Conservation (phyloP, 2,888 invertebrate genomes). For the Choristoneura rosaceana region DNA sequence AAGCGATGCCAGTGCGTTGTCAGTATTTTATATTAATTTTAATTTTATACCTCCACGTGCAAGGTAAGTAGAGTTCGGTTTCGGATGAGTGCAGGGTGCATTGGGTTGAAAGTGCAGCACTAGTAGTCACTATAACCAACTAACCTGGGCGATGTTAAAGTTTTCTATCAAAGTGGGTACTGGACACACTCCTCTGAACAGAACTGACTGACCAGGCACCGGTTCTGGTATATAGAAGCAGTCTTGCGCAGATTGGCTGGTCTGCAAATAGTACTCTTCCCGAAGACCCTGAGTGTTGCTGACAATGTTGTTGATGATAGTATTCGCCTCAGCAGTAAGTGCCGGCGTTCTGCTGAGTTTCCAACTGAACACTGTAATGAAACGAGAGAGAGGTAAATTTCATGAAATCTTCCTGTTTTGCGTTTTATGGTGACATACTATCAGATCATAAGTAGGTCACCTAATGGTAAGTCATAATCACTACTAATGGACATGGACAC, state of each 20-base stretch:
- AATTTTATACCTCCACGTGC: too few species aligned
- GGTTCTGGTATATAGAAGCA: slow-evolving; percentile 74
- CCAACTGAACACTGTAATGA: slow-evolving; percentile 71
- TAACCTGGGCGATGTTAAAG: slow-evolving; percentile 14
- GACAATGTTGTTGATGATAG: slow-evolving; percentile 57
- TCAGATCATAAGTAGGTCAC: too few species aligned
- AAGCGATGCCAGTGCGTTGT: too few species aligned
- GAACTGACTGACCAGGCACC: slow-evolving; percentile 48
- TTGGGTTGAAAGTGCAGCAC: neutral
- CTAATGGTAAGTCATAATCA: too few species aligned
- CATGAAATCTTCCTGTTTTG: too few species aligned
- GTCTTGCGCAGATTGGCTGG: slow-evolving; percentile 63
- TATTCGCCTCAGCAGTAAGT: slow-evolving; percentile 51
- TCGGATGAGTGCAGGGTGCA: neutral
- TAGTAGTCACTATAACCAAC: neutral
- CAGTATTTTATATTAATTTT: too few species aligned
- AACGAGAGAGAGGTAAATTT: neutral
- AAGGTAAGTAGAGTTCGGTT: neutral
- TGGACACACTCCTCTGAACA: slow-evolving; percentile 47
- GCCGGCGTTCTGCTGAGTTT: slow-evolving; percentile 63
- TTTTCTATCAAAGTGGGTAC: slow-evolving; percentile 2
- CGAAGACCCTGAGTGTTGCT: slow-evolving; percentile 64
- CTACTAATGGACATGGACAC: too few species aligned
- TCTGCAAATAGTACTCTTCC: slow-evolving; percentile 60
- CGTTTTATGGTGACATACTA: too few species aligned